These are phyloP conservation scores for Euphydryas editha DNA, from an alignment of 2,888 invertebrate genomes.

Conservation along the genomic window DNA sequence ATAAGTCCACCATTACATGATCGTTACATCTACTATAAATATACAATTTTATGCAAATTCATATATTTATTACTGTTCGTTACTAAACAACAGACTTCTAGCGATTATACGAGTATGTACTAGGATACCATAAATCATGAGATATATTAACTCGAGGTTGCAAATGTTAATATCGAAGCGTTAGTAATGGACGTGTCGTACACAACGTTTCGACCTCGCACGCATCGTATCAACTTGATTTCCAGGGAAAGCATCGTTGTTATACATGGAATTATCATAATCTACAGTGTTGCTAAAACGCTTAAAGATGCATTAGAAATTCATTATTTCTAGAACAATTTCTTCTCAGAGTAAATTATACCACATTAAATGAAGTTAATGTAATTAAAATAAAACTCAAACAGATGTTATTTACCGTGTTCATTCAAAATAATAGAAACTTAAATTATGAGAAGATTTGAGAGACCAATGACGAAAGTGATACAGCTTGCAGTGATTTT, in stretches of 20 bases:
- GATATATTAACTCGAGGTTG: conserved; percentile 50
- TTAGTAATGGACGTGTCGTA: conserved; percentile 50
- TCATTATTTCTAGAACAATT: conserved; percentile 37
- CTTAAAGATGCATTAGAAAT: conserved; percentile 40
- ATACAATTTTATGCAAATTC: conserved; percentile 5
- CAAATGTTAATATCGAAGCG: conserved; percentile 60
- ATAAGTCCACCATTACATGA: not conserved
- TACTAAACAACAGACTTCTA: conserved; percentile 16
- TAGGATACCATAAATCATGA: conserved; percentile 31
- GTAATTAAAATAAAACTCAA: conserved; percentile 2
- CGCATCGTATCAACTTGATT: conserved; percentile 38
- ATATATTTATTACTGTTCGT: conserved; percentile 10
- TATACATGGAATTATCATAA: conserved; percentile 49
- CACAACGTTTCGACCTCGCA: conserved; percentile 32
- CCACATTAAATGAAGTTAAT: conserved; percentile 22
- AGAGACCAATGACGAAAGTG: not conserved
- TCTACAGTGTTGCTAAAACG: conserved; percentile 36
- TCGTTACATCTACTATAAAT: conserved; percentile 4
- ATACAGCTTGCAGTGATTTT: not conserved
- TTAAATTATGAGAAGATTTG: not conserved
- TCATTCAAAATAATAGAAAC: not conserved
- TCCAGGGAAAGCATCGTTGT: conserved; percentile 51
- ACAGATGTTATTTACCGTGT: not conserved
- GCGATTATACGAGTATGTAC: conserved; percentile 23
- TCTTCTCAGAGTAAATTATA: conserved; percentile 26